Percentiles rank a stretch among this genome's conserved stretches.
These are phyloP conservation scores for Rhagium mordax DNA, from an alignment of 2,888 invertebrate genomes.

Conservation along the genomic window DNA sequence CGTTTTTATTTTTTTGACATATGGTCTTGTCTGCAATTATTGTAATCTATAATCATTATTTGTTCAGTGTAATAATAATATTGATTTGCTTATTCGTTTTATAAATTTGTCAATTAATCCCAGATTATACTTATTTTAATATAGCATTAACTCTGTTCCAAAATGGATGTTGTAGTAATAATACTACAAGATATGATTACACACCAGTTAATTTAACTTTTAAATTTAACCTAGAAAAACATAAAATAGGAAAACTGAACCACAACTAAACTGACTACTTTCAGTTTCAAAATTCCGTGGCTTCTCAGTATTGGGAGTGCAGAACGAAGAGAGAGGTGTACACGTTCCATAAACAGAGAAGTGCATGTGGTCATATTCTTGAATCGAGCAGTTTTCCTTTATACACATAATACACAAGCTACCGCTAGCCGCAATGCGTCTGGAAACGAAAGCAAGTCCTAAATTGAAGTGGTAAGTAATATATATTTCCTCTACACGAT, in stretches of 20 bases:
- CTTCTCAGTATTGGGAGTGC: slow-evolving; percentile 7
- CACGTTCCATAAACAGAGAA: neutral
- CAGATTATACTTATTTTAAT: no score
- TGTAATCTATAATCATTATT: no score
- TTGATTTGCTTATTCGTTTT: no score
- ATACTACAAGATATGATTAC: no score
- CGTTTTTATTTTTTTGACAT: no score
- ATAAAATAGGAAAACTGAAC: neutral
- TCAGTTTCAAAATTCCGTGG: slow-evolving; percentile 23
- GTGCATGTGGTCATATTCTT: slow-evolving; percentile 12
- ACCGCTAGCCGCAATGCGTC: slow-evolving; percentile 27
- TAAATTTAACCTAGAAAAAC: neutral
- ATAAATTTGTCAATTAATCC: no score
- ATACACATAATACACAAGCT: no score
- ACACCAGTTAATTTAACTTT: neutral
- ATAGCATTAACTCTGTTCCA: no score
- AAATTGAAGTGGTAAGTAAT: slow-evolving; percentile 11
- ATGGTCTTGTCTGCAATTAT: no score
- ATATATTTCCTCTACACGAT: slow-evolving; percentile 20
- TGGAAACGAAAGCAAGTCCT: slow-evolving; percentile 9
- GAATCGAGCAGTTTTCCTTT: slow-evolving; percentile 25
- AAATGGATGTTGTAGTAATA: no score
- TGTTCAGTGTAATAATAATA: no score
- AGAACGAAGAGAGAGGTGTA: neutral
- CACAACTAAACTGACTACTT: neutral